Evolutionary conservation across 2,888 invertebrate species (phyloP).

Genomic region (Drosophila affinis): DNA sequence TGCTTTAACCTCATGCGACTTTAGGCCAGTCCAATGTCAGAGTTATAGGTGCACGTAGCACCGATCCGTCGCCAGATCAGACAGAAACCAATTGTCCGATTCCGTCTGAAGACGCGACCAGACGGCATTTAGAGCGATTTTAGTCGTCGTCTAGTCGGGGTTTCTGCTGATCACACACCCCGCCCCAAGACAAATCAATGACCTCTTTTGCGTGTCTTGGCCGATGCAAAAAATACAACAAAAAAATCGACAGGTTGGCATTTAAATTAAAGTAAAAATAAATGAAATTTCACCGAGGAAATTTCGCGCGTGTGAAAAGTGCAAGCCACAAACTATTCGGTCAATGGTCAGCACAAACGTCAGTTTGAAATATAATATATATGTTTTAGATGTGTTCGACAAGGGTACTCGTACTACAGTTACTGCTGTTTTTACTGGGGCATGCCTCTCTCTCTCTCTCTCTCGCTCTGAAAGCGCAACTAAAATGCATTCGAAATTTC

Average conservation of each 20-base stretch:
- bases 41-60: conserved; percentile 22
- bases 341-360: conserved; percentile 43
- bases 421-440: conserved; percentile 4
- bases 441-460: neutral
- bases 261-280: conserved; percentile 50
- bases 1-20: conserved; percentile 9
- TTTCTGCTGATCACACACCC: conserved; percentile 18
- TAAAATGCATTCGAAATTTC: conserved; percentile 9
- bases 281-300: conserved; percentile 40
- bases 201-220: conserved; percentile 54
- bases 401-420: conserved; percentile 6
- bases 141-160: conserved; percentile 13
- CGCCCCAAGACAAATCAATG: conserved; percentile 54
- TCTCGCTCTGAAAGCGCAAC: neutral
- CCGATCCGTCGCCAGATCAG: conserved; percentile 21
- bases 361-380: conserved; percentile 9
- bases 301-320: conserved; percentile 29
- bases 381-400: conserved; percentile 45
- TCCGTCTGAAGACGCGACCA: conserved; percentile 30
- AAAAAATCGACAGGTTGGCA: conserved; percentile 53
- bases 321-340: conserved; percentile 8
- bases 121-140: conserved; percentile 16
- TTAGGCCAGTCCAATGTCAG: conserved; percentile 26
- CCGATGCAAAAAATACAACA: conserved; percentile 21
- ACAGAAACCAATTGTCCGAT: conserved; percentile 1